Base-by-base conservation (phyloP, 1,140 invertebrate genomes). In the Bombus sibiricus region DNA sequence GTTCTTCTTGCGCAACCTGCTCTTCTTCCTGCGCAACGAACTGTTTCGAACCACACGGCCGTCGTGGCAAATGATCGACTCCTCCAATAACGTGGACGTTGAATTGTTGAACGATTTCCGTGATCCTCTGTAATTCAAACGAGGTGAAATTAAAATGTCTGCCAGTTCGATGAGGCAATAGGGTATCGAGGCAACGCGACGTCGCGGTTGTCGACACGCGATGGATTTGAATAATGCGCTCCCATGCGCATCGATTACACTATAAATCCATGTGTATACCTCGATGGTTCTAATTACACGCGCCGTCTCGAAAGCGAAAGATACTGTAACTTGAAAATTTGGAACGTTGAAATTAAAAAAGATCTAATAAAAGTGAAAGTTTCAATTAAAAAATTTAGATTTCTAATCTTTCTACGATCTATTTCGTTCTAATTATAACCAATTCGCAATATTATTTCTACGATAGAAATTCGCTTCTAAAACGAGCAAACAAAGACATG, bases 1-100 rank as follows among this genome's bases (percentile, higher is more conserved):
- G 84, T 93, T 95, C 92, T 96, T 96, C 92, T 96, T 96, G 88
- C 97, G 96, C 79, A 97, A 95, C 90, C 97, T 97, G 76, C 97
- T 95, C 85, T 97, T 96, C 89, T 97, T 97, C 57, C 97, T 96
- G 15, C 97, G 95, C 69, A 97, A 94, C 18, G 95, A 96, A 86
- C 95, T 96, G 75, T 96, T 95, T 53, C 93, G 92, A 69, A 89
- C 88, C n/a, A 93, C 90, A 37, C 93, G 94, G 86, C 91, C 92
- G 76, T 94, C 94, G 28, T 94, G 90, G 41, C 92, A 94, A 59
- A 92, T 93, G 32, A 94, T 87, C 75, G 92, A 92, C 87, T 95
- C 94, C 84, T 95, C 94, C 83, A 95, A 75, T 69, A 95, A 88
- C n/a, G 94, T 95, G 43, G 94, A 94, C 59, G 95, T 92, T 62